Base-by-base conservation (phyloP, 2,888 invertebrate species). In the Unio delphinus region DNA sequence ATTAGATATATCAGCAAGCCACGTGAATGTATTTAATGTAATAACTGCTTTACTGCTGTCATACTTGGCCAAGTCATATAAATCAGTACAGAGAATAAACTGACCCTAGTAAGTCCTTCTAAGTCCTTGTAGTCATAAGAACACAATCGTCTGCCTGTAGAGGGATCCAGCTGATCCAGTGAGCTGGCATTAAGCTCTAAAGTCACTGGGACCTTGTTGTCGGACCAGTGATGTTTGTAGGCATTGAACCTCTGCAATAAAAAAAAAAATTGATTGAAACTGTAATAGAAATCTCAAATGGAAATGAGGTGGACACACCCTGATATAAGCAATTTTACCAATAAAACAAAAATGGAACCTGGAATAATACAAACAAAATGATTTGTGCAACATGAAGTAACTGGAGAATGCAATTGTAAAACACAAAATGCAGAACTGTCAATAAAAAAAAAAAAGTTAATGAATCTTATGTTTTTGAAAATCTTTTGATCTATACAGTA, bases 211-310 rank as follows among this genome's bases (percentile, higher is more conserved):
- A 97, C 92, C 75, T 95, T 93, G 56, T 95, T 95, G 67, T 97
- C 97, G 63, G 97, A 96, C 98, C 99, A 99, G 87, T 98, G 98
- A 87, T 96, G 95, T 91, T 99, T 99, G 90, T 95, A 96, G 7
- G 95, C 96, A 91, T 95, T 94, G 90, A 94, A 97, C 86, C 93
- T 93, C 95, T 95, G 68, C 84, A 90, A 83, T 59, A 73, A 72
- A 55, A 18, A 55, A 61, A 15, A 18, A 30, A 23, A 18, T 11
- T 56, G 55, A 63, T 11, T 45, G 15, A 45, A 45, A 15, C 45
- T 45, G 45, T 45, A 15, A 45, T 15, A 45, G 45, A 45, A 45
- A 45, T 45, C 3, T 45, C 15, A 15, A 45, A 45, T 45, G 11
- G 45, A 45, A 45, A 45, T 45, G 45, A 45, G 11, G 45, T 6